Evolutionary conservation across 2,888 invertebrate genomes (phyloP).

Genomic region (Orthonychiurus folsomi): DNA sequence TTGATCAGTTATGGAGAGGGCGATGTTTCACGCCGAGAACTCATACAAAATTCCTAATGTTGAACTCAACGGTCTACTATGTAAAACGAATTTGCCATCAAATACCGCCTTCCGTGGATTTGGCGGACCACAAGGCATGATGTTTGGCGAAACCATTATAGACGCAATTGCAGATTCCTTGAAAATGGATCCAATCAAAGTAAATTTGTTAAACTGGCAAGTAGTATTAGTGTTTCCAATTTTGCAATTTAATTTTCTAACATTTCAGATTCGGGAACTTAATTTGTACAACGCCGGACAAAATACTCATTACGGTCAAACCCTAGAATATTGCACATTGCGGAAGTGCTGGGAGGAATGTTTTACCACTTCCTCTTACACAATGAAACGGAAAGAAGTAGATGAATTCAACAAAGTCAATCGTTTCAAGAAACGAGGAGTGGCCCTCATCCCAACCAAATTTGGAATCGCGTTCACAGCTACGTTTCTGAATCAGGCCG

Average conservation of each 20-base stretch:
- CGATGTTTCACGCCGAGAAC: slow-evolving; percentile 75
- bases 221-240: neutral
- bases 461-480: slow-evolving; percentile 76
- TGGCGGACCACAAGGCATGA: slow-evolving; percentile 86
- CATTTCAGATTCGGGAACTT: slow-evolving; percentile 49
- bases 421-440: slow-evolving; percentile 77
- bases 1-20: slow-evolving; percentile 71
- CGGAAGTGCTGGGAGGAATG: slow-evolving; percentile 72
- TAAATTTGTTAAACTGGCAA: too few relatives aligned
- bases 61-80: slow-evolving; percentile 61
- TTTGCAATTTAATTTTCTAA: neutral
- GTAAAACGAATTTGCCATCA: slow-evolving; percentile 80
- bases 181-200: slow-evolving; percentile 55
- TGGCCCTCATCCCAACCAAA: slow-evolving; percentile 70
- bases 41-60: slow-evolving; percentile 68
- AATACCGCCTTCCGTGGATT: slow-evolving; percentile 91
- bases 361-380: slow-evolving; percentile 56
- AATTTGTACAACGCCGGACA: slow-evolving; percentile 77
- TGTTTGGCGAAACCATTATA: slow-evolving; percentile 68
- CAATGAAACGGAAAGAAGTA: slow-evolving; percentile 52
- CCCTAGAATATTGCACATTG: slow-evolving; percentile 62
- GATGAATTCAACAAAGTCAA: slow-evolving; percentile 65
- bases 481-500: slow-evolving; percentile 70
- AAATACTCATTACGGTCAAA: slow-evolving; percentile 66
- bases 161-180: slow-evolving; percentile 64